Evolutionary conservation across 1,140 invertebrate species (phyloP).

Genomic region (Lepidostoma basale): DNA sequence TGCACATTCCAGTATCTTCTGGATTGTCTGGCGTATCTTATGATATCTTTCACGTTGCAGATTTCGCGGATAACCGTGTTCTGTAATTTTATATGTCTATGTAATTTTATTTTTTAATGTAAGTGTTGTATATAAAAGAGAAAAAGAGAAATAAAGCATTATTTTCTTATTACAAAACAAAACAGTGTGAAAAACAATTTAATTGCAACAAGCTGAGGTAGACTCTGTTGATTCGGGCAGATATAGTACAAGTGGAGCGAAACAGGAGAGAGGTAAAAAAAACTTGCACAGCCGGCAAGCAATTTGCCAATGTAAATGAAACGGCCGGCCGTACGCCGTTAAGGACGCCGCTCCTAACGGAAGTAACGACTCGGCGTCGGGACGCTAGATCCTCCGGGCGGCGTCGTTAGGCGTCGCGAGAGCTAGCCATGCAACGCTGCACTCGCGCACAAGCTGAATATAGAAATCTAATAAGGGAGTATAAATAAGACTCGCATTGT

Average conservation of each 20-base stretch:
- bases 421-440: conserved; percentile 5
- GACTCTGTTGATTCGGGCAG: no score
- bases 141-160: no score
- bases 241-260: background rate
- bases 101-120: no score
- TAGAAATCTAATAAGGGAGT: conserved; percentile 10
- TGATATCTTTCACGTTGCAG: no score
- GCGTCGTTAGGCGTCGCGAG: background rate
- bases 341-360: background rate
- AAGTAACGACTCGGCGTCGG: conserved; percentile 7
- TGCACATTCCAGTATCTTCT: no score
- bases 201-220: no score
- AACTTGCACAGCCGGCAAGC: background rate
- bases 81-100: no score
- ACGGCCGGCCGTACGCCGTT: conserved; percentile 34
- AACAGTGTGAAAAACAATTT: no score
- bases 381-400: background rate
- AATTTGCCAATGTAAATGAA: conserved; percentile 47
- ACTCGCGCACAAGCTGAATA: background rate
- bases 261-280: conserved; percentile 2
- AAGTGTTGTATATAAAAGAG: no score
- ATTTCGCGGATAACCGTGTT: no score
- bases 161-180: no score
- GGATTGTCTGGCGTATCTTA: no score
- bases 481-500: background rate